Conservation (phyloP, 2,797 vertebrate species). For the Cephalopachus bancanus region DNA sequence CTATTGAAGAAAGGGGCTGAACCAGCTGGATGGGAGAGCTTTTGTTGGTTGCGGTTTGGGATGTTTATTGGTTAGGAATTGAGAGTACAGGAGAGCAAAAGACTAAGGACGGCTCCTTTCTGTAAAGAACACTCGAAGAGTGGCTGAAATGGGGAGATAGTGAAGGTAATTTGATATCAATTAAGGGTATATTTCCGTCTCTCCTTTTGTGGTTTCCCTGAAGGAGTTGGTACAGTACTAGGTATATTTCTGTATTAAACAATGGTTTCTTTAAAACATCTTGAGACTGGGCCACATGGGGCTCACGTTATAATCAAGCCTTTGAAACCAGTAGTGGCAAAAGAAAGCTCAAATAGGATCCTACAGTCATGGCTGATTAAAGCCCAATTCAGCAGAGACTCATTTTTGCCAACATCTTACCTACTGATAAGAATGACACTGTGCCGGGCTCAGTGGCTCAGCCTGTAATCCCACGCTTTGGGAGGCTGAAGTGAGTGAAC, state of each 20-base stretch:
- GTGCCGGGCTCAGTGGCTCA: too few relatives aligned
- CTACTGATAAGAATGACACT: not conserved
- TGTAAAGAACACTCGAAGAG: not conserved
- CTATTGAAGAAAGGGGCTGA: not conserved
- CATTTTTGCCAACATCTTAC: not conserved
- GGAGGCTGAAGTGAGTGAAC: too few relatives aligned
- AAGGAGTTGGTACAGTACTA: not conserved
- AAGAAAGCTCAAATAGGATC: not conserved
- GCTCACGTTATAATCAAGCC: not conserved
- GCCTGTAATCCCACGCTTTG: too few relatives aligned
- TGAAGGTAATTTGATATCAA: not conserved
- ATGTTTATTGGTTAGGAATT: not conserved
- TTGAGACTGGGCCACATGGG: not conserved
- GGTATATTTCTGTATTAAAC: not conserved
- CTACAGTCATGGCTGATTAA: not conserved
- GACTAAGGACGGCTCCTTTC: not conserved
- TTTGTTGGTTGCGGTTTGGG: not conserved
- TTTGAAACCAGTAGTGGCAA: constrained; percentile 7
- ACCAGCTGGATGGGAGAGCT: not conserved
- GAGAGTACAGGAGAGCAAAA: not conserved
- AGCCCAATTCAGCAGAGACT: not conserved
- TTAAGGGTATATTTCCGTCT: not conserved
- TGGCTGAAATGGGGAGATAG: not conserved
- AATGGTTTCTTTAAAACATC: constrained; percentile 44
- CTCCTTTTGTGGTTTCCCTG: constrained; percentile 11